Evolutionary conservation across 2,113 vertebrate species (phyloP), one percentile per base, ranked within the genome.

Genomic region (Haemorhous mexicanus): DNA sequence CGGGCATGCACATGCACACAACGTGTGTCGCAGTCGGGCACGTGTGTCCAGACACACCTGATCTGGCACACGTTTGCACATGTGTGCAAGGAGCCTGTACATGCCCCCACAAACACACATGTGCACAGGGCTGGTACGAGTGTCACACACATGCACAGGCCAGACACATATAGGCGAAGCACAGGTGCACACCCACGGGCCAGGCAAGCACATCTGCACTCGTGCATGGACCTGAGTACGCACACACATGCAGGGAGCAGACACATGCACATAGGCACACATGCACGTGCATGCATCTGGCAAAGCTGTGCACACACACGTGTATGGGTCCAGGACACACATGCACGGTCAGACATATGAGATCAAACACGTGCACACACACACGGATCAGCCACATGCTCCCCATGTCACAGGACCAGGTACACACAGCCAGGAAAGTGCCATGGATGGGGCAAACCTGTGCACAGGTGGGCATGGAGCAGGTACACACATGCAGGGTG

Each of bases 21-120:
- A 20, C 0, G 3, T 1, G 3, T 33, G 49, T 41, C 1, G 1
- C 63, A 35, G 14, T 5, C 0, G 0, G 33, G n/a, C 74, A 61
- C 27, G 0, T 1, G 5, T 39, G 39, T 55, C 16, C 47, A 30
- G 39, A 24, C 56, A 84, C n/a, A 35, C 30, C 30, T 10, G n/a
- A 12, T 12, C 30, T 13, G 41, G 30, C 62, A 41, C 8, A 16
- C 13, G 7, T 52, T 27, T 28, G 52, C 46, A 67, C 33, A 41
- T 6, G 10, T 0, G 9, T 33, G 33, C 50, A 7, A 1, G 39
- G 11, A 53, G 28, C 39, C 24, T 23, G 47, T 16, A 23, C 41
- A 16, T 18, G 15, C 17, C 9, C 11, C 37, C 27, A 28, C 15
- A 61, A 37, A 67, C 39, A 61, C 55, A 67, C 26, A 6, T 2